Percentiles rank a stretch among this genome's conserved stretches.
phyloP scores from a whole-genome alignment of 1,140 invertebrate species.

The Neodiprion pinetum region DNA sequence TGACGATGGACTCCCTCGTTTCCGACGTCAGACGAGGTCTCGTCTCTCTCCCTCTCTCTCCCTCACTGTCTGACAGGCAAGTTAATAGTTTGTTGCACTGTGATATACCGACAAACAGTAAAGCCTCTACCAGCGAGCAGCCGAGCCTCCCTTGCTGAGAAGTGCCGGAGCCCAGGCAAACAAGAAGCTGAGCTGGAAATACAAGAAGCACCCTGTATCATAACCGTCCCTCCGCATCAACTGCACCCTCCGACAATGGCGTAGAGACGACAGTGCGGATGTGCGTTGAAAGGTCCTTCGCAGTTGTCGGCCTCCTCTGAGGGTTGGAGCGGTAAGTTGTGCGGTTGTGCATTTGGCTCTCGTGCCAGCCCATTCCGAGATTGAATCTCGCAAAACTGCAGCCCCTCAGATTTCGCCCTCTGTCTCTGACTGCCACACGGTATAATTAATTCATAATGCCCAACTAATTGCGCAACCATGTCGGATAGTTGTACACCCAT shows the following conservation, averaged over 20 bases:
- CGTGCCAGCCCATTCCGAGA: conserved; percentile 42
- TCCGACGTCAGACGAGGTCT: too few species aligned
- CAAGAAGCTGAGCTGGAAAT: too few species aligned
- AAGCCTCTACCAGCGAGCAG: too few species aligned
- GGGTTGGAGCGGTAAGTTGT: conserved; percentile 31
- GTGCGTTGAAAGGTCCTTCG: not conserved
- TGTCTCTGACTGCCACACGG: conserved; percentile 13
- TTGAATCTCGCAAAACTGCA: conserved; percentile 49
- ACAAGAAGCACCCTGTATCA: too few species aligned
- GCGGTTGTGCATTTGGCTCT: conserved; percentile 42
- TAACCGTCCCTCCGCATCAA: not conserved
- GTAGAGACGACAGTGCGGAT: not conserved
- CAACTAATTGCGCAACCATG: conserved; percentile 46
- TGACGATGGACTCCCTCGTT: too few species aligned
- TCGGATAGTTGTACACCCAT: conserved; percentile 34
- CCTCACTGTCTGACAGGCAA: too few species aligned
- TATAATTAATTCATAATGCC: conserved; percentile 57
- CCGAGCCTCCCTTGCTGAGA: too few species aligned
- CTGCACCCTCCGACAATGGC: not conserved
- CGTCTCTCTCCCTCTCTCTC: too few species aligned
- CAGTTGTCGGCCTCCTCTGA: not conserved
- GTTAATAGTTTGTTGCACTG: too few species aligned
- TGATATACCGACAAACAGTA: too few species aligned
- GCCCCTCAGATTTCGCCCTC: conserved; percentile 14
- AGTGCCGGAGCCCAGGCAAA: too few species aligned